phyloP scores from a whole-genome alignment of 2,113 vertebrate genomes.

The Rhizomys pruinosus region DNA sequence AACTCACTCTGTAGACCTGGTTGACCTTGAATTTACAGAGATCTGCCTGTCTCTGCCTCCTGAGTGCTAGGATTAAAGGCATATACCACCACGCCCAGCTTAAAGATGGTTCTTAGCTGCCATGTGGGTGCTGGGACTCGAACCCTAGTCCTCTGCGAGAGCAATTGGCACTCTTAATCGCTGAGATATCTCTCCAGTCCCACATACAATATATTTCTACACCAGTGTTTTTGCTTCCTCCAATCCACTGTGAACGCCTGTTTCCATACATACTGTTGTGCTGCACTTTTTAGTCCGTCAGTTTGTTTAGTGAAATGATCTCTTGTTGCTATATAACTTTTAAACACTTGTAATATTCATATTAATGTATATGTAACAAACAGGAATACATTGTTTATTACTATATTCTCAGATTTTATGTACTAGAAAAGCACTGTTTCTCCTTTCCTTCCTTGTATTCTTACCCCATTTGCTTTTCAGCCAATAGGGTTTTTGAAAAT shows the following conservation, averaged over 20 bases:
- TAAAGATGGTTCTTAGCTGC: too few relatives aligned
- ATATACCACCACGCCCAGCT: too few relatives aligned
- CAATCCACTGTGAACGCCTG: not conserved
- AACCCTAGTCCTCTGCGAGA: too few relatives aligned
- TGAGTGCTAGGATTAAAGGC: too few relatives aligned
- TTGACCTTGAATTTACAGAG: too few relatives aligned
- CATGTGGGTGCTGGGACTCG: too few relatives aligned
- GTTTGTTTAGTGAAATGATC: not conserved
- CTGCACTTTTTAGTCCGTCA: not conserved
- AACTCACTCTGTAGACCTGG: too few relatives aligned
- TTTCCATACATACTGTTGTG: not conserved
- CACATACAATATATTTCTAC: too few relatives aligned
- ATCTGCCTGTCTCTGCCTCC: too few relatives aligned
- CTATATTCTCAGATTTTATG: not conserved
- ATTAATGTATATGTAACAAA: not conserved
- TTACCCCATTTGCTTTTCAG: not conserved
- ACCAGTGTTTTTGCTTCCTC: too few relatives aligned
- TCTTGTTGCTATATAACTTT: not conserved
- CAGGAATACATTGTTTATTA: not conserved
- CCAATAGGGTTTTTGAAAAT: slow-evolving; percentile 10
- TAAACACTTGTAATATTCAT: not conserved
- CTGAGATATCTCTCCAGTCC: too few relatives aligned
- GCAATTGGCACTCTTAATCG: too few relatives aligned
- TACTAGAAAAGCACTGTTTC: not conserved
- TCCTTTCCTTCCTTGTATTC: not conserved